Evolutionary conservation across 2,888 invertebrate species (phyloP).

Genomic region (Metopia argyrocephala): DNA sequence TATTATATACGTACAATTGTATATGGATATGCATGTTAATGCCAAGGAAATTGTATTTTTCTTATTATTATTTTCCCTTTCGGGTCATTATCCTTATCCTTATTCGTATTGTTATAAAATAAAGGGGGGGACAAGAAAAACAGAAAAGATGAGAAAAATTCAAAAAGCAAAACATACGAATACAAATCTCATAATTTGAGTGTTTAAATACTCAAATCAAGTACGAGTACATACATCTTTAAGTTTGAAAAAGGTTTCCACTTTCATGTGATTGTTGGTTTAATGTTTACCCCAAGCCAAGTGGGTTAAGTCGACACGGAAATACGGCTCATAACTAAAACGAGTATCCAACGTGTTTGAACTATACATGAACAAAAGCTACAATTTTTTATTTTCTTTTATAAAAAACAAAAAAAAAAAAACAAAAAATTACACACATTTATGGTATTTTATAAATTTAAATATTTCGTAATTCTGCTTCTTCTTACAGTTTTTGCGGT

Average conservation of each 20-base stretch:
- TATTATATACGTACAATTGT: too few species aligned
- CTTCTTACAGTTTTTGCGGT: slow-evolving; percentile 26
- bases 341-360: too few species aligned
- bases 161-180: slow-evolving; percentile 10
- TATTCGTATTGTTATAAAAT: too few species aligned
- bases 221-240: too few species aligned
- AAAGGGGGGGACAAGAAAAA: too few species aligned
- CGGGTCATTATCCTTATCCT: slow-evolving; percentile 43
- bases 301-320: too few species aligned
- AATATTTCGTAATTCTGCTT: slow-evolving; percentile 51
- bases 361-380: too few species aligned
- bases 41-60: slow-evolving; percentile 10
- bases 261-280: too few species aligned
- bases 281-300: too few species aligned
- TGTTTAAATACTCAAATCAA: too few species aligned
- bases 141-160: too few species aligned
- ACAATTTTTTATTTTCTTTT: background rate
- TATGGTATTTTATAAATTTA: slow-evolving; percentile 13
- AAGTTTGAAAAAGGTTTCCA: slow-evolving; percentile 28
- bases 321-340: background rate
- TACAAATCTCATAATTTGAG: slow-evolving; percentile 41
- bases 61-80: slow-evolving; percentile 12
- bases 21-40: too few species aligned
- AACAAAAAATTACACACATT: background rate
- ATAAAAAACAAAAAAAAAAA: background rate